phyloP scores from a whole-genome alignment of 53 echinoderm and acorn worm species.

The Antedon mediterranea region DNA sequence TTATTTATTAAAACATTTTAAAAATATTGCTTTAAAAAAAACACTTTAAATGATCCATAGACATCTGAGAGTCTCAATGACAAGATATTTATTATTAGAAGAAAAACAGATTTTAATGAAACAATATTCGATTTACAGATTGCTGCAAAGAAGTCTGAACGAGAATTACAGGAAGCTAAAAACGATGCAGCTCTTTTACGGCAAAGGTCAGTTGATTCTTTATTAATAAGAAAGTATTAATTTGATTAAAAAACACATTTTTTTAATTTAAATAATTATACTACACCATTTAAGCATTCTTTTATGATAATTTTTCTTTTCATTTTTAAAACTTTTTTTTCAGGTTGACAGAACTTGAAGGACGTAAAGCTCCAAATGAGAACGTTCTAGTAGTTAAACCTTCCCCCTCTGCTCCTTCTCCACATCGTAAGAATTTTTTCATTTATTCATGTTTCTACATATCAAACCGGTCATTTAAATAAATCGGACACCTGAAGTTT shows the following conservation, averaged over 20 bases:
- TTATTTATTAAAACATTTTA: too few species aligned
- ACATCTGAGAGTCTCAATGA: too few species aligned
- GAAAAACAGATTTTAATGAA: too few species aligned
- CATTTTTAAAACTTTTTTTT: too few species aligned
- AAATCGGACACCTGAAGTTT: too few species aligned
- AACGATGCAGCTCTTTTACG: slow-evolving; percentile 38
- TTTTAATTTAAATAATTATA: background rate
- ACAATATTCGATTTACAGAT: slow-evolving; percentile 27
- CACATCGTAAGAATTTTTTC: background rate
- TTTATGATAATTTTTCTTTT: too few species aligned
- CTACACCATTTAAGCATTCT: background rate
- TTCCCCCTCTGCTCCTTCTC: background rate
- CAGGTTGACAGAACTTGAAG: slow-evolving; percentile 59
- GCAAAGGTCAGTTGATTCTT: slow-evolving; percentile 39
- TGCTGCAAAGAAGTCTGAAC: slow-evolving; percentile 40
- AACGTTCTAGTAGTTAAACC: slow-evolving; percentile 45
- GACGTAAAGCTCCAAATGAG: slow-evolving; percentile 44
- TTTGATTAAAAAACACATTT: background rate
- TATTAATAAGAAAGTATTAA: background rate
- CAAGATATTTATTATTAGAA: too few species aligned
- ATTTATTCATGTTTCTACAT: background rate
- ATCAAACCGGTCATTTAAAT: too few species aligned
- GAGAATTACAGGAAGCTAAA: slow-evolving; percentile 49
- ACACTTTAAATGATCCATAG: too few species aligned
- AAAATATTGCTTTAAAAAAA: too few species aligned